phyloP scores from a whole-genome alignment of 2,113 vertebrate genomes.

The Lasiurus borealis region DNA sequence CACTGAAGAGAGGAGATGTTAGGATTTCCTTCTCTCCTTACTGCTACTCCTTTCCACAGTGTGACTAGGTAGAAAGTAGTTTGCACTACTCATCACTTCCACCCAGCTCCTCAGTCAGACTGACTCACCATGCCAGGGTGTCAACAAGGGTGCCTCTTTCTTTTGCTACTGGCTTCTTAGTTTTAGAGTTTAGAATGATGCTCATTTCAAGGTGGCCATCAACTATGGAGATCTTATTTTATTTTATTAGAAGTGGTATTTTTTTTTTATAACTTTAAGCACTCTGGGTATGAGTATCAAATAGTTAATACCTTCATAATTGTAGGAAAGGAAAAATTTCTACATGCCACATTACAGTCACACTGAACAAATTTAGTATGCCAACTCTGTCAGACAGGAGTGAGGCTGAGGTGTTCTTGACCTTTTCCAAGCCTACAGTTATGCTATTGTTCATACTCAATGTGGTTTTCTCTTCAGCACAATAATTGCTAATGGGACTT shows the following conservation, averaged over 20 bases:
- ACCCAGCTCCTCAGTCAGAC: conserved; percentile 71
- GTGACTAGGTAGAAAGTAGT: conserved; percentile 54
- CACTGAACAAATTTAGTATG: conserved; percentile 51
- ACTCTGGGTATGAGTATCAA: neutral
- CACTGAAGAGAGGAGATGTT: neutral
- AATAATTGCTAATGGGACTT: conserved; percentile 69
- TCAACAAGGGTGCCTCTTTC: conserved; percentile 75
- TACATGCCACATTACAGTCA: conserved; percentile 28
- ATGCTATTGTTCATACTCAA: conserved; percentile 55
- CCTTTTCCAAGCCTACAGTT: conserved; percentile 74
- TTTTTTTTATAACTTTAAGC: conserved; percentile 48
- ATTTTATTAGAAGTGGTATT: conserved; percentile 66
- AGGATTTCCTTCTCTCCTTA: neutral
- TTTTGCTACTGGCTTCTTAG: conserved; percentile 78
- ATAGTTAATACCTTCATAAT: conserved; percentile 49
- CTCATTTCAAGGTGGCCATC: conserved; percentile 66
- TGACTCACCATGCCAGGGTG: conserved; percentile 60
- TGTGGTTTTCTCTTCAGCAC: conserved; percentile 68
- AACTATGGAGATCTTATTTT: conserved; percentile 63
- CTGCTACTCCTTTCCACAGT: neutral
- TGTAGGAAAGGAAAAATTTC: conserved; percentile 49
- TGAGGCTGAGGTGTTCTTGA: conserved; percentile 63
- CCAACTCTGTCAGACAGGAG: conserved; percentile 38
- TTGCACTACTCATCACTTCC: conserved; percentile 53
- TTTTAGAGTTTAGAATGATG: conserved; percentile 70